Percentiles rank a stretch among this genome's conserved stretches.
phyloP scores from a whole-genome alignment of 2,113 vertebrate genomes.

The Lethenteron reissneri region DNA sequence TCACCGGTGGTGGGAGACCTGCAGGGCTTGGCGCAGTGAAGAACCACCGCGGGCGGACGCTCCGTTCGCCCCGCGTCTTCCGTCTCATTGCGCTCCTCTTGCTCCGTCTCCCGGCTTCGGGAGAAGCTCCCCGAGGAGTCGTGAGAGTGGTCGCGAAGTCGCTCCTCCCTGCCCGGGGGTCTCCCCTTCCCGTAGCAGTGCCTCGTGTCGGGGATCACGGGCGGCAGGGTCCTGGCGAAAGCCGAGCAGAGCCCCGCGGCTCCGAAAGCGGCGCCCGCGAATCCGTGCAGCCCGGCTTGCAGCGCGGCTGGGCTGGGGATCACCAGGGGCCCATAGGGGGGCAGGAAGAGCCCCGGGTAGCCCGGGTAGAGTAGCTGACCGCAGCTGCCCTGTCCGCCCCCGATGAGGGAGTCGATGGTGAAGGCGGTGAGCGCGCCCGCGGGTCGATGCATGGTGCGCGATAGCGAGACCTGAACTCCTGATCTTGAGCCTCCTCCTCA shows the following conservation, averaged over 20 bases:
- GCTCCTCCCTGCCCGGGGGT: not conserved
- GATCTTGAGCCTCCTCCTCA: not conserved
- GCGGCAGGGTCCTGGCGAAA: not conserved
- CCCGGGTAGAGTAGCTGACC: constrained; percentile 1
- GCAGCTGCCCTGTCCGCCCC: constrained; percentile 1
- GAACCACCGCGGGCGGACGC: too few species aligned
- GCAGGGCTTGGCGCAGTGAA: too few species aligned
- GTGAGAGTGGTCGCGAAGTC: not conserved
- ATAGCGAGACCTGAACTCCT: not conserved
- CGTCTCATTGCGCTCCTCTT: too few species aligned
- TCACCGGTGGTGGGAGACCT: too few species aligned
- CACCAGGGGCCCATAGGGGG: constrained; percentile 2
- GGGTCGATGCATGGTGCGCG: not conserved
- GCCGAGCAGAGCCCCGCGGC: not conserved
- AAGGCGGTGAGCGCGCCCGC: not conserved
- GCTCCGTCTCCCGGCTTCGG: not conserved
- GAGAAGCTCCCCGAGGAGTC: constrained; percentile 2
- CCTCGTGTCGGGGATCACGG: not conserved
- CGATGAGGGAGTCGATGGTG: constrained; percentile 4
- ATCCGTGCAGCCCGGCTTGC: constrained; percentile 5
- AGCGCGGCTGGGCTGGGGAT: not conserved
- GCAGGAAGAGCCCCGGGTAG: constrained; percentile 6
- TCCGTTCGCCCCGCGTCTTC: too few species aligned
- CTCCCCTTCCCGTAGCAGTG: too few species aligned
- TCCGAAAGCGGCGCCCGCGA: not conserved